These are phyloP conservation scores for Pseudoips prasinana DNA, from an alignment of 2,888 invertebrate genomes.

Conservation along the genomic window DNA sequence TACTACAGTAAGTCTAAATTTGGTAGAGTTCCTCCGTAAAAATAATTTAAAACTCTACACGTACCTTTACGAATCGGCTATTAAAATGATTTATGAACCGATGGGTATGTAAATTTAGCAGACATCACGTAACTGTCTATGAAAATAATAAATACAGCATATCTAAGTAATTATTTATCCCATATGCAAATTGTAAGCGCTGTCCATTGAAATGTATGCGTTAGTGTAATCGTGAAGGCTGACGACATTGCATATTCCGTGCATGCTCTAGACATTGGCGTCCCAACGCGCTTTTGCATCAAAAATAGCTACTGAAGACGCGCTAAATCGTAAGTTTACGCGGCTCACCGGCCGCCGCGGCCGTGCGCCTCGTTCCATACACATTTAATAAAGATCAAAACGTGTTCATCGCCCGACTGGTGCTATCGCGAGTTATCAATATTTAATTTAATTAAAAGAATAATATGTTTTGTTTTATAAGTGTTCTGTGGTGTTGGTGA, in stretches of 20 bases:
- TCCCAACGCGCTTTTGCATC: conserved; percentile 77
- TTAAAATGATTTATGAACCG: conserved; percentile 8
- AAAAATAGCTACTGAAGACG: conserved; percentile 80
- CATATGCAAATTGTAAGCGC: conserved; percentile 15
- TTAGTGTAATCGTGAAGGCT: conserved; percentile 62
- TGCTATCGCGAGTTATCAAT: conserved; percentile 36
- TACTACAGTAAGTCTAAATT: too few relatives aligned
- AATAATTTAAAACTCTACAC: too few relatives aligned
- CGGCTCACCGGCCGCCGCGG: conserved; percentile 63
- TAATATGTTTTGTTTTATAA: conserved; percentile 46
- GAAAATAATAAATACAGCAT: conserved; percentile 10
- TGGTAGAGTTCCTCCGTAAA: too few relatives aligned
- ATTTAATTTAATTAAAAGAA: conserved; percentile 33
- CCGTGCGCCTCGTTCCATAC: conserved; percentile 48
- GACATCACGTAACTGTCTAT: conserved; percentile 2
- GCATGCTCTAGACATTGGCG: conserved; percentile 82
- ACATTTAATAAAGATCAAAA: conserved; percentile 32
- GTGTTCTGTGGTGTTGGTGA: conserved; percentile 34
- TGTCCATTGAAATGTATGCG: conserved; percentile 36
- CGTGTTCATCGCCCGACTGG: conserved; percentile 30
- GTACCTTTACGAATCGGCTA: neutral
- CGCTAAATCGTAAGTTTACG: conserved; percentile 72
- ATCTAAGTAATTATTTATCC: conserved; percentile 18
- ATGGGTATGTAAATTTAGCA: neutral
- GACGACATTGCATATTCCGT: conserved; percentile 80